A percentile compares a stretch with the other conserved stretches of the same genome.
Evolutionary conservation across 2,113 vertebrate species (phyloP).

Genomic region (Microcebus griseorufus): DNA sequence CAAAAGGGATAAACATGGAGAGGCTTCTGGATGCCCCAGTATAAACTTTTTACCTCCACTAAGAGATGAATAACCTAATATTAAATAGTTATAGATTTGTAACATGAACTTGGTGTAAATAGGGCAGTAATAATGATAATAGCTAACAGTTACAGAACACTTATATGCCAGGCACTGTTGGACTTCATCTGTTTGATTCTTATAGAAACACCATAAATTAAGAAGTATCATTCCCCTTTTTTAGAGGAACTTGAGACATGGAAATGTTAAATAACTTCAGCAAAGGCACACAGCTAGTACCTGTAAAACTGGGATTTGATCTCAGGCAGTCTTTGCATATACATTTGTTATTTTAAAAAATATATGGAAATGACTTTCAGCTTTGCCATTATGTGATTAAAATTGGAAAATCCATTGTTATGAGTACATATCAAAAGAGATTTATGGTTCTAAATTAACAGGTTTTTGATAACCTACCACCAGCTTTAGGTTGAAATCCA

Average conservation of each 20-base stretch:
- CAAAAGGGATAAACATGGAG: background rate
- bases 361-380: constrained; percentile 9
- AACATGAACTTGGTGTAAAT: background rate
- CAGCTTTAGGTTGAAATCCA: background rate
- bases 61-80: background rate
- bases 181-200: background rate
- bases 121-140: background rate
- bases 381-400: constrained; percentile 36
- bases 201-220: background rate
- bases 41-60: background rate
- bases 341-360: constrained; percentile 26
- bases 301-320: background rate
- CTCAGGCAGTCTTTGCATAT: background rate
- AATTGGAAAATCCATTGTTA: background rate
- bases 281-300: background rate
- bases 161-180: background rate
- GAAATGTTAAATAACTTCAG: background rate
- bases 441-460: constrained; percentile 19
- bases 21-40: background rate
- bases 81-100: background rate
- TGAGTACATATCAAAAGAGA: background rate
- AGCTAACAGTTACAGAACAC: background rate
- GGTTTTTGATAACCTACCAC: background rate
- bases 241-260: background rate
- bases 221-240: background rate